A percentile compares a stretch with the other conserved stretches of the same genome.
Conservation (phyloP, 2,888 invertebrate genomes). For the Dichetophora obliterata region DNA sequence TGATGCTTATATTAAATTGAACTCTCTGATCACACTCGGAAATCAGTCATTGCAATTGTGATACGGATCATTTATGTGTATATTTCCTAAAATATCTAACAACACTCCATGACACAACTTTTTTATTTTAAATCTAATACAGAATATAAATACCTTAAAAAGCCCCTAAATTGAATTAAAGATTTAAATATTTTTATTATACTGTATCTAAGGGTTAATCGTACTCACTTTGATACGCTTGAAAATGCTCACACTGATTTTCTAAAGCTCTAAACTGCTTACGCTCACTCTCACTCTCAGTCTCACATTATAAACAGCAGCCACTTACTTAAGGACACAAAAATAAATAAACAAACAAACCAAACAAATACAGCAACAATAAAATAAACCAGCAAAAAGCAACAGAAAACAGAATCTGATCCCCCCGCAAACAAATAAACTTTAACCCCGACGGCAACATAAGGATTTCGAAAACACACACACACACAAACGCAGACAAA, state of each 20-base stretch:
- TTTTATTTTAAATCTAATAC: too few relatives aligned
- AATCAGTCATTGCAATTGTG: too few relatives aligned
- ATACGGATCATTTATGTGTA: too few relatives aligned
- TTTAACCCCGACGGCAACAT: slow-evolving; percentile 48
- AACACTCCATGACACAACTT: too few relatives aligned
- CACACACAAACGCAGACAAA: slow-evolving; percentile 30
- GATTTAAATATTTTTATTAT: too few relatives aligned
- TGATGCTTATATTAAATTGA: too few relatives aligned
- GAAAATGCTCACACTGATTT: too few relatives aligned
- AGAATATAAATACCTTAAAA: too few relatives aligned
- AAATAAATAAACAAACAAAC: slow-evolving; percentile 39
- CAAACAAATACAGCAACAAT: slow-evolving; percentile 48
- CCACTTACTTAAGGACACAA: slow-evolving; percentile 38
- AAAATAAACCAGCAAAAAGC: slow-evolving; percentile 51
- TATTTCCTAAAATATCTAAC: too few relatives aligned
- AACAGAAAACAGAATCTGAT: slow-evolving; percentile 52
- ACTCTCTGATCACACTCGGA: too few relatives aligned
- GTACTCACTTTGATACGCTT: neutral
- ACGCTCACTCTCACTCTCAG: neutral
- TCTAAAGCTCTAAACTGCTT: neutral
- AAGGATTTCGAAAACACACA: slow-evolving; percentile 38
- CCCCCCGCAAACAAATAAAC: slow-evolving; percentile 55
- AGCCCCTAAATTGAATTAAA: too few relatives aligned
- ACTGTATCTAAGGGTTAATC: neutral
- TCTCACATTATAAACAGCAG: slow-evolving; percentile 6